phyloP scores from a whole-genome alignment of 2,797 vertebrate genomes.

The Alauda arvensis region DNA sequence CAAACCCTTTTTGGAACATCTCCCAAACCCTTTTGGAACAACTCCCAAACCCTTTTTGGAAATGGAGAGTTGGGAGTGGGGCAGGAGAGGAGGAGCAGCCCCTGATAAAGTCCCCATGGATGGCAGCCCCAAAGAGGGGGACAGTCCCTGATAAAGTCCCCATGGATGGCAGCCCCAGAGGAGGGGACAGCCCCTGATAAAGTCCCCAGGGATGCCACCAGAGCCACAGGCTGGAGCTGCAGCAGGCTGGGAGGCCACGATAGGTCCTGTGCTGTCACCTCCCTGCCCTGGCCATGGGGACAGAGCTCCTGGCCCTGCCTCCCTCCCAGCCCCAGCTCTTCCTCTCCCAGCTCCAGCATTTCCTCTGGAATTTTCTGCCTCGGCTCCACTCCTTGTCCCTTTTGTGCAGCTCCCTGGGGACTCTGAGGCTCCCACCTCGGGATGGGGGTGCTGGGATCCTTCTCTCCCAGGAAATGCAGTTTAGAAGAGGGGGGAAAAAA shows the following conservation, averaged over 20 bases:
- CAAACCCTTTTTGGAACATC: constrained; percentile 16
- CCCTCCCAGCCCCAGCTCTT: not conserved
- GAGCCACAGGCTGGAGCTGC: not conserved
- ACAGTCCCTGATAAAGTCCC: not conserved
- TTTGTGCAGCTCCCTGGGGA: not conserved
- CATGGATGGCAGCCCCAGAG: not conserved
- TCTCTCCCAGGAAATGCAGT: not conserved
- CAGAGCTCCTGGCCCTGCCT: not conserved
- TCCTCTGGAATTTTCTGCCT: not conserved
- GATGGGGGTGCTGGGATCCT: not conserved
- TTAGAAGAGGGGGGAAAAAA: not conserved
- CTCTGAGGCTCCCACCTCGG: not conserved
- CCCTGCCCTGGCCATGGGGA: not conserved
- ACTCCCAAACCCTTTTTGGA: constrained; percentile 34
- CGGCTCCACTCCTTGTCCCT: not conserved
- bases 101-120: constrained; percentile 5
- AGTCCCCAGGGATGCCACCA: not conserved
- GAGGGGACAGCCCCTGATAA: not conserved
- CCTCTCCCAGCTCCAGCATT: not conserved
- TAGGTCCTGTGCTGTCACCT: constrained; percentile 25
- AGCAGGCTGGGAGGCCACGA: constrained; percentile 49
- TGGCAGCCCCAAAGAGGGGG: not conserved
- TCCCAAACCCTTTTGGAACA: constrained; percentile 34
- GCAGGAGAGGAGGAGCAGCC: not conserved
- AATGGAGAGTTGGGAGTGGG: not conserved